Base-by-base conservation (phyloP, 1,140 invertebrate species). In the Cotesia vestalis region DNA sequence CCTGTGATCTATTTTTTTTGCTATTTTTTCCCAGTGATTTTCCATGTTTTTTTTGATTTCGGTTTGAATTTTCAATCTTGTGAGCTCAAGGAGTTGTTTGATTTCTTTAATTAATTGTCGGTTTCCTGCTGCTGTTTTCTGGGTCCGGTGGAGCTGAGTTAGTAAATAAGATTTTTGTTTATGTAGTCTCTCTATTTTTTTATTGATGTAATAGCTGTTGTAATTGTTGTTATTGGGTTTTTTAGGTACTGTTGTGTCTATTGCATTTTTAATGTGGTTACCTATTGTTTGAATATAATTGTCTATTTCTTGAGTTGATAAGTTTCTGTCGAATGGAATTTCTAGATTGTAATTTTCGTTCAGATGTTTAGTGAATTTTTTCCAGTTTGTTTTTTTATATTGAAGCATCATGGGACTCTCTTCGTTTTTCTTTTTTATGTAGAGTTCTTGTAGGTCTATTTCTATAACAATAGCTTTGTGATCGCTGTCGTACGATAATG, bases 371-470 rank as follows among this genome's bases (percentile, higher is more conserved):
- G 20, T 38, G 55, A 78, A 76, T n/a, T 36, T 71, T n/a, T 69
- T 53, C 73, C 72, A 76, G 46, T 75, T 74, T 4, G 73, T 72
- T 4, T 62, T 51, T 66, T 71, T 75, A 14, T 35, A 77, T 73
- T 57, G 12, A 51, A 27, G 12, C 8, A 27, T n/a, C 64, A 35
- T 40, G 35, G 38, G 11, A 46, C 17, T 46, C 27, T 5, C 2
- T 12, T 55, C 63, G 53, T 8, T n/a, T 20, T 11, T 20, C 4
- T 11, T 55, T 17, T 55, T n/a, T 40, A 40, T 40, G 1, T 0
- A 17, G 12, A 55, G 6, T 0, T 55, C 12, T n/a, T 12, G 14
- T n/a, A 55, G 9, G 12, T 62, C 46, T 27, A 63, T n/a, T 14
- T 11, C 1, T 1, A 70, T 51, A 17, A 20, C 3, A 4, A 71